Percentiles rank a stretch among this genome's conserved stretches.
Conservation (phyloP, 2,888 invertebrate genomes). For the Trissolcus brochymenae region DNA sequence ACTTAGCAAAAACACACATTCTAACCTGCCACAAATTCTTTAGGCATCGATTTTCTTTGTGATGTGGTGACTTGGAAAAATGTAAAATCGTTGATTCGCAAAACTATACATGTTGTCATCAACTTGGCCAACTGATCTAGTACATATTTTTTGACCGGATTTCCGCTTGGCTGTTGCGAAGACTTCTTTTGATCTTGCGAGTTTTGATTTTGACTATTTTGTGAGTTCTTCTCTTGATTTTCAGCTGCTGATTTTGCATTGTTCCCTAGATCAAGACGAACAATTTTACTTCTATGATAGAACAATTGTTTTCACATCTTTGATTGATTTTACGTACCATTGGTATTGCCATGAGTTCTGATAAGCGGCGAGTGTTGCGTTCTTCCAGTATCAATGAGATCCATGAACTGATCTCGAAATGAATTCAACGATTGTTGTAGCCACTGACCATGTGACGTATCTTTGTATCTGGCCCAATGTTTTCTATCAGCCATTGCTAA, state of each 20-base stretch:
- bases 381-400: conserved; percentile 83
- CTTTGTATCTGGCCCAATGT: conserved; percentile 91
- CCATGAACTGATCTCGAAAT: conserved; percentile 87
- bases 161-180: conserved; percentile 68
- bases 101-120: conserved; percentile 93
- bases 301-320: too few relatives aligned
- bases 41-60: conserved; percentile 84
- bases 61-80: conserved; percentile 89
- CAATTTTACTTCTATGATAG: background rate
- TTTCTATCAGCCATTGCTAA: conserved; percentile 90
- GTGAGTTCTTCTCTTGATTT: conserved; percentile 64
- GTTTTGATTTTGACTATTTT: conserved; percentile 62
- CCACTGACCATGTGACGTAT: conserved; percentile 91
- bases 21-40: conserved; percentile 88
- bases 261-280: conserved; percentile 52
- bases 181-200: conserved; percentile 68
- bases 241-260: conserved; percentile 63
- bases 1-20: conserved; percentile 16
- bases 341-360: conserved; percentile 71
- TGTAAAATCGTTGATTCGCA: conserved; percentile 94
- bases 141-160: conserved; percentile 82
- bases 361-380: conserved; percentile 78
- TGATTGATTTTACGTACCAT: conserved; percentile 6
- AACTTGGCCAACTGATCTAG: conserved; percentile 87
- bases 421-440: conserved; percentile 88